Evolutionary conservation across 1,140 invertebrate genomes (phyloP), one percentile per base, ranked within the genome.

Genomic region (Fopius arisanus): DNA sequence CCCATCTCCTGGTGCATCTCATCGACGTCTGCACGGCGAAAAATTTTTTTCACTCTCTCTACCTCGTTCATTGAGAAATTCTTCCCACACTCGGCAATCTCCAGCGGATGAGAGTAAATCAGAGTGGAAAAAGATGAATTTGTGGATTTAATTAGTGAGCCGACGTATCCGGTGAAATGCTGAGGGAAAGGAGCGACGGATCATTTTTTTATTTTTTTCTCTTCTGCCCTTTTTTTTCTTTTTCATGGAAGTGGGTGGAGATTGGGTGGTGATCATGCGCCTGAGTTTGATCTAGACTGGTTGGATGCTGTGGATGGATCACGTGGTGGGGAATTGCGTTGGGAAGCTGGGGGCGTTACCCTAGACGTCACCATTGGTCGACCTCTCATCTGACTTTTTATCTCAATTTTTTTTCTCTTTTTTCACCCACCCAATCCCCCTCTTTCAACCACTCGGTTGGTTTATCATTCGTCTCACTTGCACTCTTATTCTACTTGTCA

Each of bases 301-400:
- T 59, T 59, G 78, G 81, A 82, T 82, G 81, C 81, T 82, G 81
- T 72, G 79, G 76, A 23, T 79, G 75, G 68, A 48, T 28, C 59
- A 63, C 71, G 14, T 77, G 72, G 80, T 67, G 79, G 73, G 67
- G 70, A 28, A 33, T 12, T 1, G 1, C 5, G 7, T 1, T 26
- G 19, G 31, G 31, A 21, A 43, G 5, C 41, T 59, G 70, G 67
- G 73, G 70, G 74, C 62, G 72, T 75, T 69, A 67, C 72, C 70
- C 74, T 69, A 28, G 14, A 7, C 23, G 23, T 43, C 66, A 16
- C 29, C 59, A n/a, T 41, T 65, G 10, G 59, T 12, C 48, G 7
- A 19, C 16, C 26, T 59, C 5, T 72, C 70, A 67, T 72, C 59
- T 33, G n/a, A 28, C 9, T 54, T 29, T 43, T 67, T 63, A 54